phyloP scores from a whole-genome alignment of 2,888 invertebrate species.

The Vanessa cardui region DNA sequence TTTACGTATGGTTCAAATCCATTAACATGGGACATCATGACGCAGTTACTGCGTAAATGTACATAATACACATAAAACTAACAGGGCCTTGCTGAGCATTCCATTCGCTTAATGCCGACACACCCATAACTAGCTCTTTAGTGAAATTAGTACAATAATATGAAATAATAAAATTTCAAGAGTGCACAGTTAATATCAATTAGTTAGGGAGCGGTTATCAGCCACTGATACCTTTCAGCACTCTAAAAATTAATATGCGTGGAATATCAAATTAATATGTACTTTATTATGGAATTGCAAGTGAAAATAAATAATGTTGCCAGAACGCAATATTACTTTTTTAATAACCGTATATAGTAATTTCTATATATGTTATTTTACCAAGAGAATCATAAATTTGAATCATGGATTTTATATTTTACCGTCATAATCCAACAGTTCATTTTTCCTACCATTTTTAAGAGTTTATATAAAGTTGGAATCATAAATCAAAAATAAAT shows the following conservation, averaged over 20 bases:
- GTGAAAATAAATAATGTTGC: too few species aligned
- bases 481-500: too few species aligned
- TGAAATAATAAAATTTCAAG: constrained; percentile 4
- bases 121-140: constrained; percentile 19
- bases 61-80: constrained; percentile 3
- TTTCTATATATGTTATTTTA: too few species aligned
- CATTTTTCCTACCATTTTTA: too few species aligned
- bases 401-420: too few species aligned
- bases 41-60: neutral
- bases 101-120: constrained; percentile 21
- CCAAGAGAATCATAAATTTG: too few species aligned
- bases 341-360: too few species aligned
- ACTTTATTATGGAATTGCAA: too few species aligned
- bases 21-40: neutral
- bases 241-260: neutral
- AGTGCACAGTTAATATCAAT: constrained; percentile 19
- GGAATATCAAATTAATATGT: too few species aligned
- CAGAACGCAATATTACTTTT: too few species aligned
- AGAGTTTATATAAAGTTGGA: too few species aligned
- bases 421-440: too few species aligned
- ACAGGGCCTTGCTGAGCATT: constrained; percentile 13
- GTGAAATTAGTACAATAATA: constrained; percentile 26
- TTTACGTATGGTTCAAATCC: neutral
- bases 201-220: constrained; percentile 19
- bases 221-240: neutral